These are phyloP conservation scores for Caenorhabditis macrosperma DNA, from an alignment of 2,888 invertebrate species.

Conservation along the genomic window DNA sequence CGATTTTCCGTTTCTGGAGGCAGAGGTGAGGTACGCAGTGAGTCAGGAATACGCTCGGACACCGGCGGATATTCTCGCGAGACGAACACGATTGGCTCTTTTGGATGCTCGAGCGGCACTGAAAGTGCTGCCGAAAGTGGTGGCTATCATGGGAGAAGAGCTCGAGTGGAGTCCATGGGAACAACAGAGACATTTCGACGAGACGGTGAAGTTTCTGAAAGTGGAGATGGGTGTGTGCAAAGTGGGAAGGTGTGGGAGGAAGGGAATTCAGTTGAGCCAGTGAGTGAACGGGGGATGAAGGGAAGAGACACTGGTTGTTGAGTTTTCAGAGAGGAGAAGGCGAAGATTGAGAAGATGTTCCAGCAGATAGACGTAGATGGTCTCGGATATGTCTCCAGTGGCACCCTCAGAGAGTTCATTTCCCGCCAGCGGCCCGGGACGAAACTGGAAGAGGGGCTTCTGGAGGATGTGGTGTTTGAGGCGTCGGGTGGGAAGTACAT, in stretches of 20 bases:
- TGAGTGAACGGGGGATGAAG: neutral
- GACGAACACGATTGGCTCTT: conserved; percentile 35
- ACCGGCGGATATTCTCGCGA: conserved; percentile 34
- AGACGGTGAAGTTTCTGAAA: conserved; percentile 32
- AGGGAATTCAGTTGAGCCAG: conserved; percentile 5
- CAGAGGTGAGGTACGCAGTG: conserved; percentile 45
- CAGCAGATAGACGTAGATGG: conserved; percentile 2
- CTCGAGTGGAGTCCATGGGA: conserved; percentile 31
- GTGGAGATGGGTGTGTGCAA: conserved; percentile 37
- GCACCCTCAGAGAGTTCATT: conserved; percentile 18
- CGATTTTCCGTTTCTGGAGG: conserved; percentile 45
- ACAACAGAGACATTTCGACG: conserved; percentile 39
- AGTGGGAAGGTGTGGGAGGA: conserved; percentile 9
- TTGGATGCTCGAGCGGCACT: conserved; percentile 36
- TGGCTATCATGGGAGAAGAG: conserved; percentile 43
- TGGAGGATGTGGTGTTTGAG: conserved; percentile 36
- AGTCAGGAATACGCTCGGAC: conserved; percentile 38
- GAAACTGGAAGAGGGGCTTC: conserved; percentile 16
- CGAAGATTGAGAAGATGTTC: conserved; percentile 6
- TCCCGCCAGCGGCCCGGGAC: neutral
- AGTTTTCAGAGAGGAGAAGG: conserved; percentile 1
- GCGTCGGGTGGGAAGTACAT: conserved; percentile 22
- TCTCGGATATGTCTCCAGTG: conserved; percentile 20
- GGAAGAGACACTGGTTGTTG: too few relatives aligned
- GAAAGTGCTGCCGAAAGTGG: conserved; percentile 36